Base-by-base conservation (phyloP, 1,140 invertebrate genomes). In the Brachionus sp. region DNA sequence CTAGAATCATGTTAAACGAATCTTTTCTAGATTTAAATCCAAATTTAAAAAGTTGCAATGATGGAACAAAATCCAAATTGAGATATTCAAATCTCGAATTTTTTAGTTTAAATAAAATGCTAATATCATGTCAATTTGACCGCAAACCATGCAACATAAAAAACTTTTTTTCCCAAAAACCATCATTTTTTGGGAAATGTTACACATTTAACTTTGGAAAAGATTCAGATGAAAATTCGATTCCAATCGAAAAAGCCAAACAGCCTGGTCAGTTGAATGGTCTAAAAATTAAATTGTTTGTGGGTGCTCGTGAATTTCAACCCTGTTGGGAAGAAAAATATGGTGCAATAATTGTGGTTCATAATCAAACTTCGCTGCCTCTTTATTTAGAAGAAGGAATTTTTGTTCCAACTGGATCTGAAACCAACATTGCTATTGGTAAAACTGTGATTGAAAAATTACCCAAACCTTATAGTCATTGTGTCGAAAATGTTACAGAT, bases 201-300 rank as follows among this genome's bases (percentile, higher is more conserved):
- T 80, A 35, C 39, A 33, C 62, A 35, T 80, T 80, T 44, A 80
- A 80, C 16, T 80, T 12, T 62, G 77, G 77, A 39, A 66, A 39
- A 39, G 39, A 80, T 44, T 13, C 23, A 25, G 13, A 33, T 5
- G 50, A 50, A 33, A 16, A 57, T 9, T n/a, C n/a, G 6, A 64
- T 80, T 37, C 77, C 46, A 37, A 25, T 80, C 10, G n/a, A 29
- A 39, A 16, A 66, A 42, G 12, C 50, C 37, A 80, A 62, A 23
- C 46, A 25, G 19, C 77, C 77, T 13, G 77, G 77, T 13, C 0
- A 39, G 37, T 10, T 62, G 13, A 66, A 80, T 12, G 77, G 77
- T 12, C 12, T 80, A 37, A 16, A 42, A 39, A 9, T 80, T 12
- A n/a, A 80, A 29, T 25, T 80, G 10, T 80, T 35, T 44, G 13